Base-by-base conservation (phyloP, 2,888 invertebrate genomes). In the Phanerotoma sp. region DNA sequence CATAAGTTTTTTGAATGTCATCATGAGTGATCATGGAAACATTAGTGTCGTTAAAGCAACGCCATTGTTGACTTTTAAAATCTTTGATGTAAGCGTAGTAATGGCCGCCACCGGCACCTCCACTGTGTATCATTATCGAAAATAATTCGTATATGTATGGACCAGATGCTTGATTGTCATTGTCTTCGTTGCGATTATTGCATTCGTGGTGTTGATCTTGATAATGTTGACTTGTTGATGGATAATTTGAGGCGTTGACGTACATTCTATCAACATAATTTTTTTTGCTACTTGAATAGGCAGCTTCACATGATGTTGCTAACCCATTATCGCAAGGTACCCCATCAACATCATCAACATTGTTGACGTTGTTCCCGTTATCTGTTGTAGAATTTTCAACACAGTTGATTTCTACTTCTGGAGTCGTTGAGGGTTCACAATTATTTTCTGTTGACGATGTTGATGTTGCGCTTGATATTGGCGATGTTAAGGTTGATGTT, bases 61-160 rank as follows among this genome's bases (percentile, higher is more conserved):
- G 88, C 93, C 93, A 94, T 64, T 86, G 83, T 56, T 85, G 83
- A 50, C 82, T 85, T 57, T 82, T 82, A 63, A 88, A 86, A 69
- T 88, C 91, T 81, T 91, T 92, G 57, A 94, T 91, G 70, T 93
- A 93, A 2, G 92, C 93, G 76, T 91, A 94, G 76, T 95, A 95
- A 78, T 94, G 94, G 1, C 94, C 94, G 20, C 93, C 93, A 15
- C 88, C 87, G 0, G 93, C 93, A 76, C 90, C 92, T 10, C 94
- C 94, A 20, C 91, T 90, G 78, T 94, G 94, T 54, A 94, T 90
- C 91, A 94, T 92, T 62, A 94, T 91, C 15, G 92, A 91, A 75
- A 92, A 94, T 30, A 95, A 78, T 75, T 95, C 92, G 74, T 94
- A 94, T 41, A 86, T 78, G 75, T 87, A 90, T 0, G 89, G 89